phyloP scores from a whole-genome alignment of 2,797 vertebrate genomes.

The Alcedo quadribrachys region DNA sequence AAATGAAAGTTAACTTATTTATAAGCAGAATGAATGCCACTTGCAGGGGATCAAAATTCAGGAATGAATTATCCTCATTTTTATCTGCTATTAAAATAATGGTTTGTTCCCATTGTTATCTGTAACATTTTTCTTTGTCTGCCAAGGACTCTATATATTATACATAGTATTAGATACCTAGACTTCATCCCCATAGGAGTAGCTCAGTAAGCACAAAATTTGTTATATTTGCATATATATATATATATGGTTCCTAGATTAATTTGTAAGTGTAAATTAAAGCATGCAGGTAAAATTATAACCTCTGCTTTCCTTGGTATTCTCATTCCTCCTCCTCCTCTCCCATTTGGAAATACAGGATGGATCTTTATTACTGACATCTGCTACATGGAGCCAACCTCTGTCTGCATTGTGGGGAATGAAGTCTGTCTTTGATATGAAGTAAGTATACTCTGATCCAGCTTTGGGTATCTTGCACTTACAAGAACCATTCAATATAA shows the following conservation, averaged over 20 bases:
- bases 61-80: background rate
- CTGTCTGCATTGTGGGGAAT: slow-evolving; percentile 98
- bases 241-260: background rate
- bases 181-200: background rate
- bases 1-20: background rate
- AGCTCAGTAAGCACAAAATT: background rate
- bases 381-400: slow-evolving; percentile 97
- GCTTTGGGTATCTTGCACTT: background rate
- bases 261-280: background rate
- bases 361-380: slow-evolving; percentile 94
- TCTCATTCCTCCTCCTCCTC: background rate
- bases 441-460: slow-evolving; percentile 83
- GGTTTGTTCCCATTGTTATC: background rate
- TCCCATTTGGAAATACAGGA: slow-evolving; percentile 80
- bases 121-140: background rate
- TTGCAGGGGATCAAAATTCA: background rate
- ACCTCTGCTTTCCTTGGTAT: background rate
- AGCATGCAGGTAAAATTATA: background rate
- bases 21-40: background rate
- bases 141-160: background rate
- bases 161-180: background rate
- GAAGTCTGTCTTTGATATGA: slow-evolving; percentile 99
- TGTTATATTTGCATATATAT: background rate
- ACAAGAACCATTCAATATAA: background rate
- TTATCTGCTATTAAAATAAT: background rate